These are phyloP conservation scores for Zosterops lateralis DNA, from an alignment of 2,113 vertebrate genomes.

Conservation along the genomic window DNA sequence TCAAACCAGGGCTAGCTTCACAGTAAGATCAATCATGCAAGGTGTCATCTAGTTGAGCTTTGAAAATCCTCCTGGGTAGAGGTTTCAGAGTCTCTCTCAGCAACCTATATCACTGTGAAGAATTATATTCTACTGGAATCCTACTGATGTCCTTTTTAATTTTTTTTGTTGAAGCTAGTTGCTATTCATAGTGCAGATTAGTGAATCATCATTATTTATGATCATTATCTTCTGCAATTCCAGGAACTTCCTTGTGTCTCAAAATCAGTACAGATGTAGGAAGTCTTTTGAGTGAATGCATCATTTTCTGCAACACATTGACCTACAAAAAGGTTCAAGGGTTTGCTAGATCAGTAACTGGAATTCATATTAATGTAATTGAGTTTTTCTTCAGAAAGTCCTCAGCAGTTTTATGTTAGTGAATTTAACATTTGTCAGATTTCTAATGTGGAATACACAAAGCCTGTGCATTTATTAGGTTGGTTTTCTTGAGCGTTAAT, in stretches of 20 bases:
- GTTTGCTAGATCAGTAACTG: background rate
- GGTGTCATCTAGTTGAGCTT: background rate
- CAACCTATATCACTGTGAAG: background rate
- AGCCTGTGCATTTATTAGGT: background rate
- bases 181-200: background rate
- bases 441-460: background rate
- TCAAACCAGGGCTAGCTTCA: background rate
- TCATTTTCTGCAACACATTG: background rate
- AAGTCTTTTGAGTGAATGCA: background rate
- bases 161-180: background rate
- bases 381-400: background rate
- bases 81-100: background rate
- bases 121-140: background rate
- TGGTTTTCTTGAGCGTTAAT: background rate
- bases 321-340: background rate
- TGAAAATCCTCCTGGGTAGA: background rate
- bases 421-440: background rate
- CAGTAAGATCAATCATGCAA: background rate
- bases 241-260: background rate
- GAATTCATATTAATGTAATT: background rate
- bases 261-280: background rate
- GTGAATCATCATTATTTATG: background rate
- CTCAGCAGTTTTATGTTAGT: background rate
- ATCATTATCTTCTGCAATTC: background rate
- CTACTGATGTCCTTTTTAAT: background rate